Evolutionary conservation across 2,797 vertebrate species (phyloP).

Genomic region (Sebastes nivosus): DNA sequence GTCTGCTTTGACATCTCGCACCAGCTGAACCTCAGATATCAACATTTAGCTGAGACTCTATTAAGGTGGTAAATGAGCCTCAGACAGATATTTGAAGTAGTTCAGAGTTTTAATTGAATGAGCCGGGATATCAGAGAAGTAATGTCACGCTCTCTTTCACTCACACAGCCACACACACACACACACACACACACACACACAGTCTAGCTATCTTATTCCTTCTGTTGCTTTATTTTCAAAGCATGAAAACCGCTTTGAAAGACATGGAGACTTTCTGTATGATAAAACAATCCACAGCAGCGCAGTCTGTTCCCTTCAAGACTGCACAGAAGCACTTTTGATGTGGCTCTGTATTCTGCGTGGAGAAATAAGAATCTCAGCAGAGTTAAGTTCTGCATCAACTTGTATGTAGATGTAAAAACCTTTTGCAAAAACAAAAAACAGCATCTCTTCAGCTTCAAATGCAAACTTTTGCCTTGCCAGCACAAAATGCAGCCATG

Average conservation of each 20-base stretch:
- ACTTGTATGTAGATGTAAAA: neutral
- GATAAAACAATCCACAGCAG: neutral
- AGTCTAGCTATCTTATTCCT: neutral
- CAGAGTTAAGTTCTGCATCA: neutral
- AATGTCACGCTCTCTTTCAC: slow-evolving; percentile 1
- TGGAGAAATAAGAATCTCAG: neutral
- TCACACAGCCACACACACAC: neutral
- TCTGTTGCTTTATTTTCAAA: slow-evolving; percentile 2
- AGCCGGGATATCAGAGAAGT: slow-evolving; percentile 7
- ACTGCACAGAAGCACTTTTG: neutral
- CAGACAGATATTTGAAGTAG: slow-evolving; percentile 35
- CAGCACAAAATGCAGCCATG: slow-evolving; percentile 29
- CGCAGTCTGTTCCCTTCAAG: neutral
- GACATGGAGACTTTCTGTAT: neutral
- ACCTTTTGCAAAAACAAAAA: neutral
- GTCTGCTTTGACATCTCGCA: slow-evolving; percentile 24
- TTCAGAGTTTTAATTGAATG: slow-evolving; percentile 43
- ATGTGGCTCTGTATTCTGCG: neutral
- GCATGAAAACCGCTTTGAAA: neutral
- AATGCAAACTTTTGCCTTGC: slow-evolving; percentile 2
- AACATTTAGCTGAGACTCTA: slow-evolving; percentile 18
- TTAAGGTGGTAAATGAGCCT: slow-evolving; percentile 42
- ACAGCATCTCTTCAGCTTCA: slow-evolving; percentile 11
- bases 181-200: neutral
- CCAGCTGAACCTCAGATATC: slow-evolving; percentile 15